Conservation (phyloP, 2,113 vertebrate species). For the Callaeas wilsoni region DNA sequence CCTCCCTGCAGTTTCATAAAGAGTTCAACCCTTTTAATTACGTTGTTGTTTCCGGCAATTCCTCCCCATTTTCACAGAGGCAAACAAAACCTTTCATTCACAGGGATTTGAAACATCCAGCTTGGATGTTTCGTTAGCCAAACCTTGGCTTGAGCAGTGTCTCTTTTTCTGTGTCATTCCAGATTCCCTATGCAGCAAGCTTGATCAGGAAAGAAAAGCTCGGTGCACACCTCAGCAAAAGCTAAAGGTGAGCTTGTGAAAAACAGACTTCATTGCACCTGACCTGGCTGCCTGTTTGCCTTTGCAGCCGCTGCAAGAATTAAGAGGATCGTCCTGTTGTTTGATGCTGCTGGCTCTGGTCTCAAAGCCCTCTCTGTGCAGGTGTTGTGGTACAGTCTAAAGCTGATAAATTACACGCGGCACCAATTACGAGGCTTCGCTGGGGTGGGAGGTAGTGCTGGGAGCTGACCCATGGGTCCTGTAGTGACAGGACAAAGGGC, state of each 20-base stretch:
- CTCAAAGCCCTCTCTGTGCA: neutral
- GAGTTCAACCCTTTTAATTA: neutral
- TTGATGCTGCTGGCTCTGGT: neutral
- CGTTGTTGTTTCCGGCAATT: neutral
- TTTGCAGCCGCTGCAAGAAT: neutral
- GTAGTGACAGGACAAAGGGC: neutral
- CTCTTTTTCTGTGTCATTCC: conserved; percentile 62
- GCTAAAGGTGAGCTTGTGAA: conserved; percentile 76
- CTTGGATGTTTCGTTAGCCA: neutral
- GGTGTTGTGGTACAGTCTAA: accelerated
- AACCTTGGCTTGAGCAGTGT: neutral
- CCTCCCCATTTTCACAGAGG: neutral
- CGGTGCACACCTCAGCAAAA: conserved; percentile 92
- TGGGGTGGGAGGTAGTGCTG: accelerated
- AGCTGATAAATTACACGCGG: neutral
- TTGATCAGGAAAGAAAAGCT: conserved; percentile 98
- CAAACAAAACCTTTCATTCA: neutral
- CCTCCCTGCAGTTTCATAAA: neutral
- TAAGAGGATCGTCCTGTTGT: neutral
- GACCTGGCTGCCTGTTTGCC: neutral
- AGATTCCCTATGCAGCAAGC: conserved; percentile 97
- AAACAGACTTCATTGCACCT: neutral
- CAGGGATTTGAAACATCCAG: neutral
- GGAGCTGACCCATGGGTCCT: neutral
- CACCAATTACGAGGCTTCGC: accelerated